Conservation (phyloP, 2,888 invertebrate genomes). For the Tuta absoluta region DNA sequence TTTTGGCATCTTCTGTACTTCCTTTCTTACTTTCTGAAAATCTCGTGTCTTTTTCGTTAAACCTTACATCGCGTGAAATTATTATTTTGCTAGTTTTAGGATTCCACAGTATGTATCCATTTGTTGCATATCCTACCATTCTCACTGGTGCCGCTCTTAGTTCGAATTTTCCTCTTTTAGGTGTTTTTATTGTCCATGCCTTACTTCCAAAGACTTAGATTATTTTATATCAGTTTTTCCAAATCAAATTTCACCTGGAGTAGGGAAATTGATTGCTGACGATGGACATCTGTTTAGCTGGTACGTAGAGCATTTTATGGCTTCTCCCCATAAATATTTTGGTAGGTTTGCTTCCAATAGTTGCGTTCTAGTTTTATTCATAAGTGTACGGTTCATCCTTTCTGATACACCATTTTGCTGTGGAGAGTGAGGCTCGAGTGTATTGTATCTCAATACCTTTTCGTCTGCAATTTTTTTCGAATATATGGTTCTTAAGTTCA, state of each 20-base stretch:
- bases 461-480: slow-evolving; percentile 1
- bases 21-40: too few species aligned
- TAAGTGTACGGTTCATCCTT: slow-evolving; percentile 30
- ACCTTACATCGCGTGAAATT: too few species aligned
- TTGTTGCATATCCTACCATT: slow-evolving; percentile 30
- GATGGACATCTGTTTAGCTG: slow-evolving; percentile 27
- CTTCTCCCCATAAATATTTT: slow-evolving; percentile 28
- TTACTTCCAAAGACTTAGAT: slow-evolving; percentile 8
- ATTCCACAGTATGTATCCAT: slow-evolving; percentile 32
- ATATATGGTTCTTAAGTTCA: slow-evolving; percentile 18
- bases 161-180: slow-evolving; percentile 23
- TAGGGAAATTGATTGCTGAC: slow-evolving; percentile 15
- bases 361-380: slow-evolving; percentile 21
- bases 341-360: slow-evolving; percentile 26
- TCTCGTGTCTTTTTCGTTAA: too few species aligned
- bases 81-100: too few species aligned
- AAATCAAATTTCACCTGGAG: slow-evolving; percentile 8
- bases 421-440: slow-evolving; percentile 14
- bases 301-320: slow-evolving; percentile 23
- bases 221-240: neutral
- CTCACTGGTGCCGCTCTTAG: slow-evolving; percentile 20
- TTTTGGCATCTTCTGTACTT: slow-evolving; percentile 25
- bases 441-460: slow-evolving; percentile 15
- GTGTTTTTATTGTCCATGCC: slow-evolving; percentile 22
- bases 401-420: slow-evolving; percentile 25